Conservation (phyloP, 1,140 invertebrate genomes). For the Venturia canescens region DNA sequence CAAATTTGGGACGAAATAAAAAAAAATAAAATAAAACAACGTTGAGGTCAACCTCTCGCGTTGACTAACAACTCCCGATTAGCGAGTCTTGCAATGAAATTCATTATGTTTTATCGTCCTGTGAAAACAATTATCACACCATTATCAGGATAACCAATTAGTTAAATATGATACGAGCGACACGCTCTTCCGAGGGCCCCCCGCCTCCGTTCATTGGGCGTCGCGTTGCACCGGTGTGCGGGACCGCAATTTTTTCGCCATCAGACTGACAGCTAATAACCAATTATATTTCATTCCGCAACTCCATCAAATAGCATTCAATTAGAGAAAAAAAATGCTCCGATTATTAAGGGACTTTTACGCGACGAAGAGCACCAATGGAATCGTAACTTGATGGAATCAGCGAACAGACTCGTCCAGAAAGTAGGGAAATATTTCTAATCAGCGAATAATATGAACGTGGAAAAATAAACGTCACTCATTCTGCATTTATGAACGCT, state of each 20-base stretch:
- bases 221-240: background rate
- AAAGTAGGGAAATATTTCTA: background rate
- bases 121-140: conserved; percentile 40
- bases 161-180: conserved; percentile 30
- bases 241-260: too few species aligned
- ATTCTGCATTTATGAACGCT: too few species aligned
- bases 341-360: background rate
- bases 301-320: too few species aligned
- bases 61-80: conserved; percentile 31
- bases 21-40: background rate
- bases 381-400: background rate
- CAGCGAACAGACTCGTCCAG: background rate
- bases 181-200: background rate
- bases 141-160: conserved; percentile 27
- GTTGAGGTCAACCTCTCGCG: background rate
- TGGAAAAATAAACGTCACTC: background rate
- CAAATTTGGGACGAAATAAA: background rate
- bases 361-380: background rate
- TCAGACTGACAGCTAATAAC: too few species aligned
- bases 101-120: background rate
- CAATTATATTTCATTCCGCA: too few species aligned
- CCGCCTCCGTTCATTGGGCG: too few species aligned
- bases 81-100: conserved; percentile 22
- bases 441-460: conserved; percentile 20
- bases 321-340: too few species aligned